Conservation (phyloP, 1,140 invertebrate species). For the Leptopilina boulardi region DNA sequence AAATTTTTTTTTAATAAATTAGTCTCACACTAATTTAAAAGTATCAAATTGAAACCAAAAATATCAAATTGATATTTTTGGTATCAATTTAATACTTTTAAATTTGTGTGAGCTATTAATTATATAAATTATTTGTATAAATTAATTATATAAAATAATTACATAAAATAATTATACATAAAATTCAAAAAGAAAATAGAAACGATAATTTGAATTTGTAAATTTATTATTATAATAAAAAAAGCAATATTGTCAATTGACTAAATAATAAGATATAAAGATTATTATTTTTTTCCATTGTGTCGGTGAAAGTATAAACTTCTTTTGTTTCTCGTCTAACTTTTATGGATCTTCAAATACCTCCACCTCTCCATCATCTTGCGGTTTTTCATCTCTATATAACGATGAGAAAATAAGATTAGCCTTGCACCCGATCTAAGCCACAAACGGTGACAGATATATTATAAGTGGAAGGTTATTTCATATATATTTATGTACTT, state of each 20-base stretch:
- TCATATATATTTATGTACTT: slow-evolving; percentile 3
- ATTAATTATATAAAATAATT: too few relatives aligned
- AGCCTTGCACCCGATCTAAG: slow-evolving; percentile 21
- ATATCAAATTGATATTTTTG: too few relatives aligned
- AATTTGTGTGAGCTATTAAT: too few relatives aligned
- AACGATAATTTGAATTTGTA: not conserved
- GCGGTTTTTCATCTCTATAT: not conserved
- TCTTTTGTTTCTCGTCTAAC: not conserved
- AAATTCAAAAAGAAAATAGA: not conserved
- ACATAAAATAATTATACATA: too few relatives aligned
- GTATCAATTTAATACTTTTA: too few relatives aligned
- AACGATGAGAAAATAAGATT: not conserved
- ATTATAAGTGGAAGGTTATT: not conserved
- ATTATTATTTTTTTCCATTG: not conserved
- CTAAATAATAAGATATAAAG: too few relatives aligned
- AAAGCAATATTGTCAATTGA: too few relatives aligned
- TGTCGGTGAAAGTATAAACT: not conserved
- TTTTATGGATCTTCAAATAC: not conserved
- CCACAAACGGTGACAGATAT: slow-evolving; percentile 8
- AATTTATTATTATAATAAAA: too few relatives aligned
- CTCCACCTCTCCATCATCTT: not conserved
- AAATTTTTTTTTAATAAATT: too few relatives aligned
- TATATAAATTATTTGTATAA: too few relatives aligned
- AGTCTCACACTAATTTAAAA: too few relatives aligned
- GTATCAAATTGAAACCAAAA: too few relatives aligned